A percentile compares a stretch with the other conserved stretches of the same genome.
phyloP scores from a whole-genome alignment of 1,140 invertebrate species.

The Helicoverpa armigera region DNA sequence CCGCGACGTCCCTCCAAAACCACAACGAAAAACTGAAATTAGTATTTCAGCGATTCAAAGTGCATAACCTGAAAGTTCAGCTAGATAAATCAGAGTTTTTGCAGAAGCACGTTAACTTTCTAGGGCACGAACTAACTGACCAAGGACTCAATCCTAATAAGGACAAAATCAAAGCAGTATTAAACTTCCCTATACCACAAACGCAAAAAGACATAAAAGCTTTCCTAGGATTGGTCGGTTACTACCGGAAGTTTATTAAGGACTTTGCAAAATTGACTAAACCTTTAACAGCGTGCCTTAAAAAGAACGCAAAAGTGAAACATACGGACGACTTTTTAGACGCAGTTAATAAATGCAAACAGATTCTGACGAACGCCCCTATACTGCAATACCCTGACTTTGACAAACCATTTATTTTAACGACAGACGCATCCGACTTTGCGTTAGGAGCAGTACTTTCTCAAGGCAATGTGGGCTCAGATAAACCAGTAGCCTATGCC shows the following conservation, averaged over 20 bases:
- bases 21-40: slow-evolving; percentile 67
- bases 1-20: slow-evolving; percentile 49
- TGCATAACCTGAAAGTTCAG: slow-evolving; percentile 73
- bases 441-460: slow-evolving; percentile 54
- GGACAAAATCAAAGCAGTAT: slow-evolving; percentile 31
- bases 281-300: slow-evolving; percentile 55
- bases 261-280: slow-evolving; percentile 49
- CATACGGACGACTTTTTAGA: no score
- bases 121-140: slow-evolving; percentile 58
- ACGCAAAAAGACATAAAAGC: slow-evolving; percentile 64
- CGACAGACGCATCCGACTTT: slow-evolving; percentile 57
- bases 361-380: slow-evolving; percentile 23
- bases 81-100: slow-evolving; percentile 71
- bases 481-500: neutral
- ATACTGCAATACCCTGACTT: slow-evolving; percentile 27
- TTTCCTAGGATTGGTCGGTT: slow-evolving; percentile 48
- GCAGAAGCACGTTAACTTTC: slow-evolving; percentile 50
- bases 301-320: slow-evolving; percentile 50
- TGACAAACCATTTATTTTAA: slow-evolving; percentile 56
- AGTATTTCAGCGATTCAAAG: slow-evolving; percentile 68
- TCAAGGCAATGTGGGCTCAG: slow-evolving; percentile 43
- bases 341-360: slow-evolving; percentile 2
- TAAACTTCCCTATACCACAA: slow-evolving; percentile 59
- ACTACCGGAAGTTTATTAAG: slow-evolving; percentile 51
- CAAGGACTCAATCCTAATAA: slow-evolving; percentile 60